These are phyloP conservation scores for Proteles cristata DNA, from an alignment of 2,113 vertebrate genomes.

Conservation along the genomic window DNA sequence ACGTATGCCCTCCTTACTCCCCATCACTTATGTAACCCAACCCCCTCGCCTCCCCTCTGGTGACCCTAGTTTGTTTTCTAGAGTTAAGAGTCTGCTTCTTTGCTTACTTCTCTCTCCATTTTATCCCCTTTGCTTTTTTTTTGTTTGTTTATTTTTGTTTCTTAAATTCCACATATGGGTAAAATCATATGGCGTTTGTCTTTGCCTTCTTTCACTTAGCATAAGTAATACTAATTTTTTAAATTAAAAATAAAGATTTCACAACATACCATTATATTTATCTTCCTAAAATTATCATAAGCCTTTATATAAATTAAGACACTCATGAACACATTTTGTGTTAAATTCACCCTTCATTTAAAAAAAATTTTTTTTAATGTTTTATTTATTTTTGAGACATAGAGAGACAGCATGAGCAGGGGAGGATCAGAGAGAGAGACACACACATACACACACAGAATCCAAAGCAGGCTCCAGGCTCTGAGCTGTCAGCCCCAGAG, in stretches of 20 bases:
- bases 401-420: no score
- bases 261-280: neutral
- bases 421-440: no score
- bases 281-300: neutral
- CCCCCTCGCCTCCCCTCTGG: neutral
- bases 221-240: neutral
- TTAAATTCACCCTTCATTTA: neutral
- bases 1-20: neutral
- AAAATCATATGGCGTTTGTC: neutral
- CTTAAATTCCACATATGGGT: neutral
- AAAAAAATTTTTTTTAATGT: no score
- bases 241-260: constrained; percentile 31
- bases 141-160: neutral
- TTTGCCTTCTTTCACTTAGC: neutral
- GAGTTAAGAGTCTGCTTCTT: neutral
- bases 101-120: neutral
- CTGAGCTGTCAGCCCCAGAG: no score
- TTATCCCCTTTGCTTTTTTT: neutral
- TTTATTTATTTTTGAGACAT: no score
- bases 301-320: neutral
- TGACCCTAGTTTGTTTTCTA: neutral
- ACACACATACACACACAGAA: no score
- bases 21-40: neutral
- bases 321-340: neutral
- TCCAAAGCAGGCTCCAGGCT: no score